phyloP scores from a whole-genome alignment of 2,113 vertebrate species.

The Ptilorrhoa leucosticta region DNA sequence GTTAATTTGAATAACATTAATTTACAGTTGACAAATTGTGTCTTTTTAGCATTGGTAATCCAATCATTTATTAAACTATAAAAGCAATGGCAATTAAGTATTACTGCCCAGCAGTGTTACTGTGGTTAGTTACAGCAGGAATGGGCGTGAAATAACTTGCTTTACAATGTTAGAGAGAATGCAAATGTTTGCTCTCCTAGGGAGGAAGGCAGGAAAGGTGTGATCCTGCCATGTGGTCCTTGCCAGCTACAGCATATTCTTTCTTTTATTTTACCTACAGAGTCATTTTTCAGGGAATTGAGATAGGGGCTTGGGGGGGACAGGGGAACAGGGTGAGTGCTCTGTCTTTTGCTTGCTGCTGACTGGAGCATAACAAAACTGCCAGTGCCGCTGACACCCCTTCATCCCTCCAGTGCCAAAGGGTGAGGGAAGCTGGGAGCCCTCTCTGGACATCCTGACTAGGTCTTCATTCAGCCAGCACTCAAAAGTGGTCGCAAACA shows the following conservation, averaged over 20 bases:
- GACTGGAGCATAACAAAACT: not conserved
- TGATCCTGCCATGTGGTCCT: not conserved
- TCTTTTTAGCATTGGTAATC: slow-evolving; percentile 35
- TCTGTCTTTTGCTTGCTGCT: not conserved
- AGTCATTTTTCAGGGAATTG: not conserved
- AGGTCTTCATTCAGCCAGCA: not conserved
- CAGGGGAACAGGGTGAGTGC: not conserved
- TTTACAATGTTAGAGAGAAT: not conserved
- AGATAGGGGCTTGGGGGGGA: rapidly evolving
- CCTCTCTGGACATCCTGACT: not conserved
- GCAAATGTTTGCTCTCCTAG: slow-evolving; percentile 4
- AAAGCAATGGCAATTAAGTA: slow-evolving; percentile 62
- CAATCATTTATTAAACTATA: slow-evolving; percentile 64
- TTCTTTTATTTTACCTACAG: not conserved
- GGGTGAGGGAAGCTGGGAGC: not conserved
- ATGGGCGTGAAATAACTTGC: slow-evolving; percentile 8
- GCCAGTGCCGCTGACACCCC: rapidly evolving
- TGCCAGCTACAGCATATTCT: not conserved
- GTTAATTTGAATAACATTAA: slow-evolving; percentile 63
- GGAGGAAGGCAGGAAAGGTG: not conserved
- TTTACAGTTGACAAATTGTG: slow-evolving; percentile 52
- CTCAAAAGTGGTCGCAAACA: not conserved
- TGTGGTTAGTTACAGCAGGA: slow-evolving; percentile 13
- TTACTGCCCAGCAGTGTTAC: not conserved
- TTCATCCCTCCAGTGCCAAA: not conserved